Evolutionary conservation across 2,797 vertebrate species (phyloP), one percentile per base, ranked within the genome.

Genomic region (Poecilia picta): DNA sequence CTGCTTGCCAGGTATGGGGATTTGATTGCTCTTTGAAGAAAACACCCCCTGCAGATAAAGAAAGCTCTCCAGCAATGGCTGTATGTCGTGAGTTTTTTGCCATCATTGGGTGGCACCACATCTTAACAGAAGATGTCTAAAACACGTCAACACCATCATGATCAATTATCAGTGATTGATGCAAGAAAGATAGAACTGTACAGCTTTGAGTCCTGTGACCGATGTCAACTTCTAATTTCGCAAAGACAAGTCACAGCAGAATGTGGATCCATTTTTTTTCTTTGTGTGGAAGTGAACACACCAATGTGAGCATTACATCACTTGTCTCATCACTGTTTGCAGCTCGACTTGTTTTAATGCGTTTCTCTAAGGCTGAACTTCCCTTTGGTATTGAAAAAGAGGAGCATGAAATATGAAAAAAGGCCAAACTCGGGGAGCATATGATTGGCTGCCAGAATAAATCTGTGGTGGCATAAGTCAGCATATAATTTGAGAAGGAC

Each of bases 361-460:
- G 80, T 73, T 76, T 68, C 36, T 83, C 53, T 73, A 74, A 83
- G 55, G 59, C 68, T 47, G 78, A 85, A 89, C 81, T 81, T 79
- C 77, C 45, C 68, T 5, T 57, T 81, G 70, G 74, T 66, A 74
- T 25, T 81, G 57, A 16, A 39, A 75, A 76, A 80, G 76, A 87
- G 77, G 43, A 49, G 79, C 72, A 85, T 89, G 81, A 87, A 89
- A 91, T 85, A 89, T 83, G 82, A 74, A 90, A 74, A 86, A 82
- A 82, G 72, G 80, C 55, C 74, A 79, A 91, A 86, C 49, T 88
- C 74, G 77, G 83, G 81, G 81, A 84, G 86, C 79, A 88, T 82
- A 71, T 89, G 83, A 88, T 87, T 90, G 82, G 84, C 76, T 88
- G 84, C 86, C 84, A 81, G 81, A 86, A 85, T 87, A 85, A 89